Conservation (phyloP, 1,140 invertebrate genomes). For the Pararge aegeria region DNA sequence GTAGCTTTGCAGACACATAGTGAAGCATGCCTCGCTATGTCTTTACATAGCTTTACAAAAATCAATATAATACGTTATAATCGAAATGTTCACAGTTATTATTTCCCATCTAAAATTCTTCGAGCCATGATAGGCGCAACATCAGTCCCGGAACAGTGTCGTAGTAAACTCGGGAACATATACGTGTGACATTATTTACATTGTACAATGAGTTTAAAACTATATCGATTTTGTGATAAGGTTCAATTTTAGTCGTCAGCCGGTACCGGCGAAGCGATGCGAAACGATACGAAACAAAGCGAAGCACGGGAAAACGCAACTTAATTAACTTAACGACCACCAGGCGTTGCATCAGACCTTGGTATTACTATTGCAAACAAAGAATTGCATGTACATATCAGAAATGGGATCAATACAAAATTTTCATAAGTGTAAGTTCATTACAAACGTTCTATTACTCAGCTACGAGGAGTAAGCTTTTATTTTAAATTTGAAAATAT, state of each 20-base stretch:
- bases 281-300: conserved; percentile 18
- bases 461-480: too few species aligned
- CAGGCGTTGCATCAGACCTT: background rate
- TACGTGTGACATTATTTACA: conserved; percentile 17
- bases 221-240: conserved; percentile 19
- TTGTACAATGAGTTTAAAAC: conserved; percentile 6
- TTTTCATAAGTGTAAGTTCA: too few species aligned
- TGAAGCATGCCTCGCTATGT: too few species aligned
- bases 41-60: background rate
- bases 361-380: background rate
- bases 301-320: conserved; percentile 21
- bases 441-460: too few species aligned
- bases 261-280: conserved; percentile 7
- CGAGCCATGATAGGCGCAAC: too few species aligned
- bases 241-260: conserved; percentile 10
- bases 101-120: too few species aligned
- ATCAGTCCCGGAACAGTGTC: background rate
- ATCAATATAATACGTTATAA: background rate
- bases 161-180: background rate
- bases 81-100: background rate
- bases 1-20: too few species aligned
- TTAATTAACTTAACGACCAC: conserved; percentile 5
- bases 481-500: too few species aligned
- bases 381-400: background rate
- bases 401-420: background rate